These are phyloP conservation scores for Epirrhoe tristata DNA, from an alignment of 2,888 invertebrate genomes.

Conservation along the genomic window DNA sequence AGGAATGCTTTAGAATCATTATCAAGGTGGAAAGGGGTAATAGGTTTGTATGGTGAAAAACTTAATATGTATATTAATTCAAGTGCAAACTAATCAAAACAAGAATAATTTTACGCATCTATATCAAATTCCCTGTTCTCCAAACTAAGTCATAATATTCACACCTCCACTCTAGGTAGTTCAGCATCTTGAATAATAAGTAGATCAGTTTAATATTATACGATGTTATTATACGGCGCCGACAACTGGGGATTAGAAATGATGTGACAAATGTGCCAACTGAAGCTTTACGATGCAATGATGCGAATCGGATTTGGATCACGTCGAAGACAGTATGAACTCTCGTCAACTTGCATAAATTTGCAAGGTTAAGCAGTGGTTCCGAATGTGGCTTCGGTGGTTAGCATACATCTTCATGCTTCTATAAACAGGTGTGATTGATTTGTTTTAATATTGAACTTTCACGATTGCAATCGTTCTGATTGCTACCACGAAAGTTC, in stretches of 20 bases:
- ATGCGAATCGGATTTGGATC: constrained; percentile 81
- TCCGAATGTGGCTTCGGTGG: not conserved
- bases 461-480: too few relatives aligned
- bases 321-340: constrained; percentile 80
- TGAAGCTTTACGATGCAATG: constrained; percentile 77
- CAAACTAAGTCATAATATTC: not conserved
- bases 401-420: constrained; percentile 4
- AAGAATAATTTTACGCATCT: not conserved
- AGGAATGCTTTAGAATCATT: too few relatives aligned
- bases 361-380: constrained; percentile 77
- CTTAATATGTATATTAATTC: too few relatives aligned
- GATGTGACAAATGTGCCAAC: constrained; percentile 78
- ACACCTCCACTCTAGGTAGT: not conserved
- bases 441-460: not conserved
- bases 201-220: constrained; percentile 24
- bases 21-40: too few relatives aligned
- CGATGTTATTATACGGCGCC: constrained; percentile 20
- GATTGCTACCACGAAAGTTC: too few relatives aligned
- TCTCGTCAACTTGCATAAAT: constrained; percentile 82
- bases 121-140: not conserved
- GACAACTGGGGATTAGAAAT: constrained; percentile 49
- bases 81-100: not conserved
- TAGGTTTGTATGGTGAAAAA: too few relatives aligned
- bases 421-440: not conserved
- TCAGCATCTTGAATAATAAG: constrained; percentile 16